Evolutionary conservation across 2,113 vertebrate genomes (phyloP), one percentile per base, ranked within the genome.

Genomic region (Motacilla tschutschensis): DNA sequence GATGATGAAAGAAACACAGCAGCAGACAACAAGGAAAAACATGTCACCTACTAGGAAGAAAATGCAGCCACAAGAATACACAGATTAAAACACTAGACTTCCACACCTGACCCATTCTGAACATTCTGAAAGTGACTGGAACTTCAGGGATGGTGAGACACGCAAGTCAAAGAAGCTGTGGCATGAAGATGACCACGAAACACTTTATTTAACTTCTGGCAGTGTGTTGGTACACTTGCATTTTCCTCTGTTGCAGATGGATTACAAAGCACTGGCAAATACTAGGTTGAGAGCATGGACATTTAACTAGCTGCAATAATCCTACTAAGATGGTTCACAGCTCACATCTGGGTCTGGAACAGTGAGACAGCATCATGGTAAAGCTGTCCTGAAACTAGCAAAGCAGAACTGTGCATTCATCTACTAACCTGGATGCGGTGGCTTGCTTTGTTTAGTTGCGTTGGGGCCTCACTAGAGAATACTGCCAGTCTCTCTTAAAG

Each of bases 401-500:
- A 62, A 87, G 67, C 47, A 70, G 55, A 72, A 54, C 31, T 15
- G 5, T 33, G 31, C 43, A 59, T 76, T 70, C 60, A 63, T 6
- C 17, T 70, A 4, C 47, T 31, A 25, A 62, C 11, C 24, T 70
- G 29, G 31, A 89, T 55, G 50, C 38, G 77, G 22, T 14, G 47
- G 15, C 33, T 84, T 50, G 21, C 35, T 79, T 57, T 46, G n/a
- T 33, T 80, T 18, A 54, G 40, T 36, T 75, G 38, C 31, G 40
- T 17, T 0, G 0, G 7, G 26, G 10, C 10, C 3, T 47, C 65
- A 46, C 14, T 7, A 11, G 3, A 76, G 62, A 47, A 74, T 29
- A 22, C 18, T 40, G 31, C 10, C 14, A 28, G n/a, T 24, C 38
- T 74, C 50, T 84, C 35, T 26, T 33, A 19, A 54, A 20, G 29